phyloP scores from a whole-genome alignment of 2,888 invertebrate species.

The Platypus cylindrus region DNA sequence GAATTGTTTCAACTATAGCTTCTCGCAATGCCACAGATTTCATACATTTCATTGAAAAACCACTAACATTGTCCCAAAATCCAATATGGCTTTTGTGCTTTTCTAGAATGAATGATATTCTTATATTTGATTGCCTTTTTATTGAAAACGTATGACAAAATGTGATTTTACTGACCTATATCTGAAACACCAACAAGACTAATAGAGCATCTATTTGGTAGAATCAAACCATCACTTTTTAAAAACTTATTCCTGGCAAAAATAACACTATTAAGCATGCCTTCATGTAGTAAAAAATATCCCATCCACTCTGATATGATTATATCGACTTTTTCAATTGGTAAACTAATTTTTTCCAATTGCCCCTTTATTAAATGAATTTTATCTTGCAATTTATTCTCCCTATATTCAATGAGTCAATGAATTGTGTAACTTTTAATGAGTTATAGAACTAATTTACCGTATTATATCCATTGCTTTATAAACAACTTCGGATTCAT shows the following conservation, averaged over 20 bases:
- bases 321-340: conserved; percentile 70
- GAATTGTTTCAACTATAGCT: conserved; percentile 55
- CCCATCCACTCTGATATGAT: conserved; percentile 99
- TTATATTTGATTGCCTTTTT: not conserved
- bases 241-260: conserved; percentile 76
- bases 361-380: conserved; percentile 74
- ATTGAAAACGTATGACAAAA: conserved; percentile 1
- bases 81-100: conserved; percentile 60
- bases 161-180: conserved; percentile 33
- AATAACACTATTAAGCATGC: conserved; percentile 90
- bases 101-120: conserved; percentile 35
- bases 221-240: conserved; percentile 57
- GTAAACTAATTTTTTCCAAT: conserved; percentile 69
- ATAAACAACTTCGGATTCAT: conserved; percentile 91
- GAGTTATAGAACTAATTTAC: conserved; percentile 34
- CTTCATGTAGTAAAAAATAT: conserved; percentile 90
- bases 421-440: too few relatives aligned
- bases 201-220: conserved; percentile 78
- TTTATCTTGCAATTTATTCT: conserved; percentile 59
- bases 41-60: conserved; percentile 88
- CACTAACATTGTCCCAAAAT: conserved; percentile 91
- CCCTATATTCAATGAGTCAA: conserved; percentile 40
- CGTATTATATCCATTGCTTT: conserved; percentile 91
- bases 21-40: conserved; percentile 72
- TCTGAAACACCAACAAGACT: conserved; percentile 72